Evolutionary conservation across 2,797 vertebrate species (phyloP).

Genomic region (Australoheros facetus): DNA sequence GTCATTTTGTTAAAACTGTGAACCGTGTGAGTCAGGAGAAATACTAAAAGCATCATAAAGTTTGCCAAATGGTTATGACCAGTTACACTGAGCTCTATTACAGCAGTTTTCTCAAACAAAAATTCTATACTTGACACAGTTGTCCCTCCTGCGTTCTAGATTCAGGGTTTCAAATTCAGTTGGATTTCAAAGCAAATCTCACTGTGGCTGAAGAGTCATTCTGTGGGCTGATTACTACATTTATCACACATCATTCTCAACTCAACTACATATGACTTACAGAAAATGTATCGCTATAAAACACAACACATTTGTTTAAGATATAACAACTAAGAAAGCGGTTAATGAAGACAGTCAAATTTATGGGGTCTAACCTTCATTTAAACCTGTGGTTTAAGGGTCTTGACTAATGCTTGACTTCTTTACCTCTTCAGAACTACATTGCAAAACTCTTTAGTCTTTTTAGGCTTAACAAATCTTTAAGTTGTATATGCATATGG

Average conservation of each 20-base stretch:
- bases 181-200: background rate
- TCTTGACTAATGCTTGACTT: background rate
- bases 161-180: background rate
- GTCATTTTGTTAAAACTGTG: constrained; percentile 14
- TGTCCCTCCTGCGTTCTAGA: background rate
- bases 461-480: background rate
- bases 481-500: background rate
- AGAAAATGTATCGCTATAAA: background rate
- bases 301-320: background rate
- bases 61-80: background rate
- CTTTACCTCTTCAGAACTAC: background rate
- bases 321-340: background rate
- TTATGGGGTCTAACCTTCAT: fast-evolving
- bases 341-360: fast-evolving
- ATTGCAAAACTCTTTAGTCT: background rate
- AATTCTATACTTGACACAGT: background rate
- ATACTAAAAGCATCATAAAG: background rate
- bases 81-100: background rate
- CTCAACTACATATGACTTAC: background rate
- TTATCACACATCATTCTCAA: background rate
- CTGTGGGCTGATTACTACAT: background rate
- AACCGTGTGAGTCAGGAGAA: constrained; percentile 20
- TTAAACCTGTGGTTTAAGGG: background rate
- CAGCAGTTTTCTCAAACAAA: background rate
- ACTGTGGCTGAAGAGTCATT: background rate